Conservation (phyloP, 2,113 vertebrate species). For the Rhodinocichla rosea region DNA sequence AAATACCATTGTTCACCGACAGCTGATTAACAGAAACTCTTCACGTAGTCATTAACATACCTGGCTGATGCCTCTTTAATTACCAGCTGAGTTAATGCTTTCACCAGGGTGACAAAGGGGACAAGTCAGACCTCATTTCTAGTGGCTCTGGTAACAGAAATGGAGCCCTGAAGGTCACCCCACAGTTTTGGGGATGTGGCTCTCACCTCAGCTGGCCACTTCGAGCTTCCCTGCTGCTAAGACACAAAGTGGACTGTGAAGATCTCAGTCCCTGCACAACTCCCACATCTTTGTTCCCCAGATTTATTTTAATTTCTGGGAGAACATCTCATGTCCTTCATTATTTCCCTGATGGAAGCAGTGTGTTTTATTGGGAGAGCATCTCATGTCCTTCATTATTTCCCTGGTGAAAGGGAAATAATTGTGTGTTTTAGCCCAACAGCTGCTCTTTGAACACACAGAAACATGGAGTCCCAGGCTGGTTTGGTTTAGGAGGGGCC, state of each 20-base stretch:
- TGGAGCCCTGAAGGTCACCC: background rate
- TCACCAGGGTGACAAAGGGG: background rate
- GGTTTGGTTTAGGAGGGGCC: background rate
- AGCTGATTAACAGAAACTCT: background rate
- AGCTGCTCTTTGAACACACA: background rate
- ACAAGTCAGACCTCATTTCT: background rate
- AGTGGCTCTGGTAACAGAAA: background rate
- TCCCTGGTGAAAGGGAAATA: no score
- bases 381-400: no score
- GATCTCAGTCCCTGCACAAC: background rate
- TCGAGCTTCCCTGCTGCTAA: background rate
- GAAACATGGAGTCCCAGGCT: accelerated
- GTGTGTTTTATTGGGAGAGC: no score
- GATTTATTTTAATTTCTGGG: background rate
- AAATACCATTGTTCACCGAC: background rate
- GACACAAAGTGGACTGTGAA: background rate
- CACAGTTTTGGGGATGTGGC: background rate
- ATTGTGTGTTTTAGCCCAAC: background rate
- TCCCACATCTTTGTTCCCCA: background rate
- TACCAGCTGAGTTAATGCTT: background rate
- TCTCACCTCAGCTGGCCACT: background rate
- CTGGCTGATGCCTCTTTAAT: background rate
- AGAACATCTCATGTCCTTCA: background rate
- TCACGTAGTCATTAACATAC: background rate
- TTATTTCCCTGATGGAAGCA: no score